Percentiles rank a stretch among this genome's conserved stretches.
Evolutionary conservation across 2,797 vertebrate genomes (phyloP).

Genomic region (Brotogeris chrysoptera): DNA sequence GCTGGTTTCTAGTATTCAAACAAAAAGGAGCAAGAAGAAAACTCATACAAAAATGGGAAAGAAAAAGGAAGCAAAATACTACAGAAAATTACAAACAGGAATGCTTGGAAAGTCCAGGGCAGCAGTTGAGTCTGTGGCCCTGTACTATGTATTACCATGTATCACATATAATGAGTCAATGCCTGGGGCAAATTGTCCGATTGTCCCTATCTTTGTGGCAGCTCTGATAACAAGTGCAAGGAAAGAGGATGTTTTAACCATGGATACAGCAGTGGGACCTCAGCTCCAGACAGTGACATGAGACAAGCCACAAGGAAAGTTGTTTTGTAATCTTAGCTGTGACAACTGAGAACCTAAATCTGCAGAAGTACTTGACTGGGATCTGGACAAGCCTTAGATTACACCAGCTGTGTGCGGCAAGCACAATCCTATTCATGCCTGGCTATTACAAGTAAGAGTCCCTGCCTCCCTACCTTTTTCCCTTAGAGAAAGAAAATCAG

Average conservation of each 20-base stretch:
- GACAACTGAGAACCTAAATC: slow-evolving; percentile 18
- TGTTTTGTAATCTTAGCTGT: slow-evolving; percentile 23
- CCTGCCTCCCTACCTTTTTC: background rate
- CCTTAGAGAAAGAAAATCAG: slow-evolving; percentile 14
- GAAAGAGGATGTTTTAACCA: background rate
- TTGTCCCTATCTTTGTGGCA: background rate
- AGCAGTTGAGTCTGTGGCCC: background rate
- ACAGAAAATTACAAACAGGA: background rate
- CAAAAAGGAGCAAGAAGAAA: background rate
- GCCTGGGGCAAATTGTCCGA: background rate
- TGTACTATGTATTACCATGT: background rate
- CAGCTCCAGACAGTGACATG: background rate
- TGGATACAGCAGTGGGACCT: background rate
- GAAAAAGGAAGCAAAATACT: background rate
- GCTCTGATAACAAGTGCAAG: background rate
- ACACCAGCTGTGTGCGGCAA: background rate
- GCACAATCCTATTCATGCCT: background rate
- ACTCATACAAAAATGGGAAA: background rate
- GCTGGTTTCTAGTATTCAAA: background rate
- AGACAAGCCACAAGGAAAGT: background rate
- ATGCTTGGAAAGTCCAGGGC: background rate
- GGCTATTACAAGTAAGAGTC: background rate
- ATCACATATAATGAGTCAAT: background rate
- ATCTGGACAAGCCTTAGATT: background rate
- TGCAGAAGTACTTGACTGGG: background rate